Percentiles rank a stretch among this genome's conserved stretches.
Conservation (phyloP, 2,888 invertebrate species). For the Thecocarcelia acutangulata region DNA sequence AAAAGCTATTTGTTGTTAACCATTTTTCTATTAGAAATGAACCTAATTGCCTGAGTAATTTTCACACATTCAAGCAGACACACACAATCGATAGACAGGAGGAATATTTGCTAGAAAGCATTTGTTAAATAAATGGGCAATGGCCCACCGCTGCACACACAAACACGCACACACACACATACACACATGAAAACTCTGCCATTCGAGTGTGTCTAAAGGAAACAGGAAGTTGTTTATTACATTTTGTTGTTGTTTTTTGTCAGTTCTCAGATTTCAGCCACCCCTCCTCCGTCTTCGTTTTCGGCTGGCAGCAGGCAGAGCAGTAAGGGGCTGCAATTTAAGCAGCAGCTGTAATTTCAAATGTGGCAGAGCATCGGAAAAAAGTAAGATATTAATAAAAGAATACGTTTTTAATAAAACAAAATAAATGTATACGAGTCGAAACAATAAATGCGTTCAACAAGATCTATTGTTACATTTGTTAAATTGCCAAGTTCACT, state of each 20-base stretch:
- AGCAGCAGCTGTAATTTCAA: slow-evolving; percentile 36
- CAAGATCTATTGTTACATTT: slow-evolving; percentile 65
- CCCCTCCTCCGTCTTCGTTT: too few relatives aligned
- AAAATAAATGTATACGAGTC: not conserved
- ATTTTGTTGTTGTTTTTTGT: not conserved
- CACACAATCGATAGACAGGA: slow-evolving; percentile 7
- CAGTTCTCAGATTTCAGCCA: not conserved
- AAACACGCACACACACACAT: too few relatives aligned
- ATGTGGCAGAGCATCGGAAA: slow-evolving; percentile 18
- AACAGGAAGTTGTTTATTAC: slow-evolving; percentile 57
- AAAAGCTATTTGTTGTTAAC: slow-evolving; percentile 31
- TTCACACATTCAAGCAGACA: slow-evolving; percentile 22
- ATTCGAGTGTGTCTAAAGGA: slow-evolving; percentile 13
- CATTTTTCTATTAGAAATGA: slow-evolving; percentile 60
- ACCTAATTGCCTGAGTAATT: slow-evolving; percentile 58
- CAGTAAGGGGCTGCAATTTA: slow-evolving; percentile 2
- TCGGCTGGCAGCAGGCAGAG: too few relatives aligned
- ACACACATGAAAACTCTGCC: slow-evolving; percentile 2
- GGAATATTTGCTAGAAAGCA: slow-evolving; percentile 28
- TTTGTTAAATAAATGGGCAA: slow-evolving; percentile 41
- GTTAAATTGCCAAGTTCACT: slow-evolving; percentile 68
- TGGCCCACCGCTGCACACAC: slow-evolving; percentile 33
- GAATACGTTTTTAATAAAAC: slow-evolving; percentile 4
- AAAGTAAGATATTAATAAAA: not conserved
- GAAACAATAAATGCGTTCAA: slow-evolving; percentile 62